phyloP scores from a whole-genome alignment of 2,888 invertebrate species.

The Seira ritae region DNA sequence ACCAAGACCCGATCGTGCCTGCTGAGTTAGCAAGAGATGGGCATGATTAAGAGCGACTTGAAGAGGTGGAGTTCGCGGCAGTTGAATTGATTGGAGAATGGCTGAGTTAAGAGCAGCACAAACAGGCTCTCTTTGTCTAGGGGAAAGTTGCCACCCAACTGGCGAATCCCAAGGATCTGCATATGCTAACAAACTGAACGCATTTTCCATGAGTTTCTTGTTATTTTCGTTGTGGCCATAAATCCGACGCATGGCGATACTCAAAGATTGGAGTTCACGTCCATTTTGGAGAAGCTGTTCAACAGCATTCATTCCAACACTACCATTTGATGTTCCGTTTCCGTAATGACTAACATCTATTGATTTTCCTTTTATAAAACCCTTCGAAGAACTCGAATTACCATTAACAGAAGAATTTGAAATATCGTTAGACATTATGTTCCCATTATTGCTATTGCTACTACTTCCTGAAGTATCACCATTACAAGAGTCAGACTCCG shows the following conservation, averaged over 20 bases:
- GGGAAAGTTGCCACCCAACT: constrained; percentile 95
- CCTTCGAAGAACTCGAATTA: constrained; percentile 32
- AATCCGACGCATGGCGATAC: constrained; percentile 88
- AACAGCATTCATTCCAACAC: constrained; percentile 80
- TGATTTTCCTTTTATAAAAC: constrained; percentile 44
- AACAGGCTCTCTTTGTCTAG: constrained; percentile 94
- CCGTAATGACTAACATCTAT: constrained; percentile 38
- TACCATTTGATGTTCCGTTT: constrained; percentile 39
- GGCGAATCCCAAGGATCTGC: constrained; percentile 98
- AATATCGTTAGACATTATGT: constrained; percentile 60
- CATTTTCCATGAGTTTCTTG: constrained; percentile 92
- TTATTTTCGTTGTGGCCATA: constrained; percentile 88
- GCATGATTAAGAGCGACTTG: constrained; percentile 95
- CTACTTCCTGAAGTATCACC: constrained; percentile 64
- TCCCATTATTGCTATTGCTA: constrained; percentile 59
- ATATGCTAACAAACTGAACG: constrained; percentile 98
- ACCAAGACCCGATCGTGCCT: constrained; percentile 90
- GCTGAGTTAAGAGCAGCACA: constrained; percentile 98
- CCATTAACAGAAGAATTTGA: constrained; percentile 56
- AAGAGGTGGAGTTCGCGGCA: constrained; percentile 92
- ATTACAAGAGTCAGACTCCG: constrained; percentile 65
- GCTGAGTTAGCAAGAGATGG: constrained; percentile 86
- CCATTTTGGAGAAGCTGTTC: constrained; percentile 97
- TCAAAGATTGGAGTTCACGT: constrained; percentile 93
- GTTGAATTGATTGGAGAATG: constrained; percentile 94